Conservation (phyloP, 2,888 invertebrate species). For the Exephanes ischioxanthus region DNA sequence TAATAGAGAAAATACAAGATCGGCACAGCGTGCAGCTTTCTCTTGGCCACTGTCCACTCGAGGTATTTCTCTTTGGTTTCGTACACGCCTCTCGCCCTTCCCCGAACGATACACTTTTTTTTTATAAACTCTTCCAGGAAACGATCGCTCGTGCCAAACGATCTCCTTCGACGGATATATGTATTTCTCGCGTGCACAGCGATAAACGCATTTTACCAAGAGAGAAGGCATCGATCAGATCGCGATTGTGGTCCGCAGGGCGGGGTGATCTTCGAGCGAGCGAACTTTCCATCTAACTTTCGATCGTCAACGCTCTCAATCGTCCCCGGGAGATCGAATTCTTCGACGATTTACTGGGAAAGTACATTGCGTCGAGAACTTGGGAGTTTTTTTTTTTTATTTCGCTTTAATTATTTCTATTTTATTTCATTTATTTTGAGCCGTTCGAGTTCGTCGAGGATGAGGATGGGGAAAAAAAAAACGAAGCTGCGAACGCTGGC, state of each 20-base stretch:
- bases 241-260: constrained; percentile 25
- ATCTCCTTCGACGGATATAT: constrained; percentile 57
- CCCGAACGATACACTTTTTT: constrained; percentile 31
- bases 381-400: background rate
- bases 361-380: constrained; percentile 11
- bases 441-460: background rate
- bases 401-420: background rate
- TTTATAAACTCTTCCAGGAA: constrained; percentile 27
- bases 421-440: background rate
- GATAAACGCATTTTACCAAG: constrained; percentile 51
- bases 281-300: constrained; percentile 44
- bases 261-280: constrained; percentile 32
- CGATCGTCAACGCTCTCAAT: constrained; percentile 51
- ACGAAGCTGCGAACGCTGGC: background rate
- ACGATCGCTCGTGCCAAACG: constrained; percentile 53
- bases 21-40: constrained; percentile 53
- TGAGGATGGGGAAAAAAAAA: background rate
- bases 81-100: background rate
- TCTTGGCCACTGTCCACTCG: constrained; percentile 67
- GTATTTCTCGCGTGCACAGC: constrained; percentile 39
- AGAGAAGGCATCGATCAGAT: constrained; percentile 28
- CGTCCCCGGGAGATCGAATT: constrained; percentile 40
- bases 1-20: constrained; percentile 43
- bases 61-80: constrained; percentile 53
- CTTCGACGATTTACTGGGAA: constrained; percentile 34